Base-by-base conservation (phyloP, 2,888 invertebrate genomes). In the Syrphus vitripennis region DNA sequence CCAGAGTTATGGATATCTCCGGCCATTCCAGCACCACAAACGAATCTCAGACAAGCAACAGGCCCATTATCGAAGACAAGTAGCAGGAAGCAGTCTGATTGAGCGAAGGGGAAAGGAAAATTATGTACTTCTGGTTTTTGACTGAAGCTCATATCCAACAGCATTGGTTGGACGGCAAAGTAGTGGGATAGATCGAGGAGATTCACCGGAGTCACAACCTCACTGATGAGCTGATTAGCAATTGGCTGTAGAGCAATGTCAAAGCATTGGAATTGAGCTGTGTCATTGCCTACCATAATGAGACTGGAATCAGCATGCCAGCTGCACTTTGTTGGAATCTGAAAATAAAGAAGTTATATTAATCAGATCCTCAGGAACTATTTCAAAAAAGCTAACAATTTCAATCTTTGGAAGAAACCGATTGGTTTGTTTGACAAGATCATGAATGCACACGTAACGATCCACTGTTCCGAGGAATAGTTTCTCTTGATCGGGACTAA, bases 391-490 rank as follows among this genome's bases (percentile, higher is more conserved):
- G 93, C 95, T 94, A 92, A 97, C 97, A 93, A 98, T 96, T 74
- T 96, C 95, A 74, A 96, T 95, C 91, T 96, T 95, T 42, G 91
- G 87, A 4, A 95, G 94, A 19, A 95, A 95, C 90, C 95, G 95
- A 5, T 96, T 97, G 0, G 96, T 94, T 57, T 97, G 96, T 87
- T 95, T 94, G 29, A 94, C 93, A 79, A 95, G 94, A 93, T 98
- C 97, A 89, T 97, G 94, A 26, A 98, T 93, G 48, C 96, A 96
- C 83, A 98, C 92, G 3, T 97, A 95, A 5, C 97, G 96, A 93
- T 98, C 97, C 63, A 97, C 96, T 90, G 97, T 97, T 9, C 97
- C 97, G 55, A 97, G 92, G 29, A 98, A 93, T 9, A 98, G 92
- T 89, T 96, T 95, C 89, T 95, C 95, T 91, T 96, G 96, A 90